phyloP scores from a whole-genome alignment of 2,888 invertebrate genomes.

The Dryococelus australis region DNA sequence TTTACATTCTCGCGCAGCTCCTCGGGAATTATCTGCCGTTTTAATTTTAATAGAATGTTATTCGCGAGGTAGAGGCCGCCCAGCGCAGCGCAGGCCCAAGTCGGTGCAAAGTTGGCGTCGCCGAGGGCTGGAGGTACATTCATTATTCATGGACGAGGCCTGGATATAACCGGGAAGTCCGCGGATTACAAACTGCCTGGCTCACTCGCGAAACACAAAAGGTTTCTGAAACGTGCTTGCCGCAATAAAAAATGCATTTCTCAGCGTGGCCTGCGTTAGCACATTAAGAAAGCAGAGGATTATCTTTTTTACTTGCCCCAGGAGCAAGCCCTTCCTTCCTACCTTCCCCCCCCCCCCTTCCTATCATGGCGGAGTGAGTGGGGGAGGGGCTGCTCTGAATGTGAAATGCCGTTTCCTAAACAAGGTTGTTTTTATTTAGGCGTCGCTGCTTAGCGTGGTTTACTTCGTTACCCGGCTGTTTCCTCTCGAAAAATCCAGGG shows the following conservation, averaged over 20 bases:
- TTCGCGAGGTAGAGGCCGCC: background rate
- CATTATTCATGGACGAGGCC: background rate
- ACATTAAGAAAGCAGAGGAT: background rate
- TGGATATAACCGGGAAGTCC: background rate
- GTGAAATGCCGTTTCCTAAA: background rate
- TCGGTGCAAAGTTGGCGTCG: background rate
- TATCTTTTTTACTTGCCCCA: background rate
- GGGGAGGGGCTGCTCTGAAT: background rate
- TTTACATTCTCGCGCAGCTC: background rate
- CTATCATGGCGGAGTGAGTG: background rate
- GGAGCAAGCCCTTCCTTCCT: background rate
- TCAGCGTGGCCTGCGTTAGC: background rate
- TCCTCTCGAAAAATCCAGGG: too few relatives aligned
- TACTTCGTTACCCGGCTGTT: background rate
- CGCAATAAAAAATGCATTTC: conserved; percentile 6
- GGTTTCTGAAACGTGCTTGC: background rate
- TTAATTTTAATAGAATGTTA: background rate
- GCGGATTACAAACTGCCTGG: conserved; percentile 9
- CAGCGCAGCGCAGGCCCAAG: background rate
- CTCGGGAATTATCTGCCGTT: background rate
- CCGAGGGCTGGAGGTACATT: background rate
- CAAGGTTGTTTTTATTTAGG: background rate
- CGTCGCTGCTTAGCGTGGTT: background rate
- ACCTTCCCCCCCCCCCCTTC: background rate
- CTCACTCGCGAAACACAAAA: background rate